Percentiles rank a stretch among this genome's conserved stretches.
These are phyloP conservation scores for Apamea sordens DNA, from an alignment of 2,888 invertebrate species.

Conservation along the genomic window DNA sequence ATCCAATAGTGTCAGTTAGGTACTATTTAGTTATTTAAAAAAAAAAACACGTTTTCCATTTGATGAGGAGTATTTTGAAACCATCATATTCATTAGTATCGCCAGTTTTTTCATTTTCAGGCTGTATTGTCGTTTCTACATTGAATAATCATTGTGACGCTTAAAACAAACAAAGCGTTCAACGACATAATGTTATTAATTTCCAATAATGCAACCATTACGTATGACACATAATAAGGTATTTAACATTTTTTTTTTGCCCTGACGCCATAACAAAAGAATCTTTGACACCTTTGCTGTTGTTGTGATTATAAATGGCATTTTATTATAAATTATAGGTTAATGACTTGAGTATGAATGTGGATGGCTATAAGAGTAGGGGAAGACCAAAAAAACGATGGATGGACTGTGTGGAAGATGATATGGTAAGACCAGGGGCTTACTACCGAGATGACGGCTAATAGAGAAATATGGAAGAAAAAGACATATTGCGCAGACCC, in stretches of 20 bases:
- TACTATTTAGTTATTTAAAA: not conserved
- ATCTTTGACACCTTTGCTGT: not conserved
- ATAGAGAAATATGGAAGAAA: too few species aligned
- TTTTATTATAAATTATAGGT: not conserved
- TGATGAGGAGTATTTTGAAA: not conserved
- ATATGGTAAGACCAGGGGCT: too few species aligned
- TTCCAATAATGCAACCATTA: not conserved
- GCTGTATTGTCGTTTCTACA: not conserved
- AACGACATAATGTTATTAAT: conserved; percentile 7
- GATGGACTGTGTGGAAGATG: too few species aligned
- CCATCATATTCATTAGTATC: too few species aligned
- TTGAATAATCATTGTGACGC: not conserved
- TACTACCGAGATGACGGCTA: too few species aligned
- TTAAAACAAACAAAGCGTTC: not conserved
- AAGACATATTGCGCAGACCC: too few species aligned
- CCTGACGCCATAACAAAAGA: not conserved
- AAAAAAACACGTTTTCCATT: not conserved
- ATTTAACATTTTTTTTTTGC: conserved; percentile 3
- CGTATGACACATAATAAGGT: not conserved
- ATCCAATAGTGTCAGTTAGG: not conserved
- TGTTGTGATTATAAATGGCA: conserved; percentile 1
- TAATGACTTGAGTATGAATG: not conserved
- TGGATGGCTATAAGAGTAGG: not conserved
- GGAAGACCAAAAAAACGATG: too few species aligned
- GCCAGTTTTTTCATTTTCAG: not conserved